Percentiles rank a stretch among this genome's conserved stretches.
Conservation (phyloP, 2,113 vertebrate genomes). For the Trichomycterus rosablanca region DNA sequence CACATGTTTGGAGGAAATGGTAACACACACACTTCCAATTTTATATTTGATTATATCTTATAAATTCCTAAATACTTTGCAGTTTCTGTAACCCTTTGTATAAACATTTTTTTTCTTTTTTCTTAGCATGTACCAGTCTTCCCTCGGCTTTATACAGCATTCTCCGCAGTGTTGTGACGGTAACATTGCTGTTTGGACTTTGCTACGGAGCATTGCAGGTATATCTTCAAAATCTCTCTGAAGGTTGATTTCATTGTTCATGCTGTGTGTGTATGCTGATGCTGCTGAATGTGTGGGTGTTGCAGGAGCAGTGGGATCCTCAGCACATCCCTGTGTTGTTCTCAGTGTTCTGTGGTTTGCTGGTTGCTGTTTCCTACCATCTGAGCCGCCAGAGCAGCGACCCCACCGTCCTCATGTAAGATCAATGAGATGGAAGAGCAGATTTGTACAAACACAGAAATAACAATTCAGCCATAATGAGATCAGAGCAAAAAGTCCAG, state of each 20-base stretch:
- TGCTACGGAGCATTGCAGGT: conserved; percentile 97
- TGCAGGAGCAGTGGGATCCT: conserved; percentile 92
- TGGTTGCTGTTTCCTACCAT: conserved; percentile 96
- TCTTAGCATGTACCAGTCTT: conserved; percentile 89
- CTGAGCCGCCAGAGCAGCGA: conserved; percentile 96
- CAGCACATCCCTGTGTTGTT: conserved; percentile 97
- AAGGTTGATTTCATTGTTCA: too few relatives aligned
- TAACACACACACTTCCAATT: conserved; percentile 67
- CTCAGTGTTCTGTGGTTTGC: conserved; percentile 92
- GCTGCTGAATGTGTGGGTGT: conserved; percentile 10
- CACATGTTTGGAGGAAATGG: conserved; percentile 97
- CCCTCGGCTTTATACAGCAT: conserved; percentile 91
- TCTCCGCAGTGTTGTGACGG: conserved; percentile 88
- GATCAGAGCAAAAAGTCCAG: too few relatives aligned
- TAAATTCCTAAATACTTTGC: too few relatives aligned
- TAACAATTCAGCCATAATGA: too few relatives aligned
- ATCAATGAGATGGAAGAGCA: too few relatives aligned
- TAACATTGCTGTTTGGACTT: conserved; percentile 88
- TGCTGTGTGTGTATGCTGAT: background rate
- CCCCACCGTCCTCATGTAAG: conserved; percentile 94
- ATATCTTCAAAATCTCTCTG: too few relatives aligned
- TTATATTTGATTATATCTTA: too few relatives aligned
- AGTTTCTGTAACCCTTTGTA: too few relatives aligned
- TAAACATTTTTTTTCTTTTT: conserved; percentile 12
- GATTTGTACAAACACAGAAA: too few relatives aligned